Percentiles rank a stretch among this genome's conserved stretches.
Conservation (phyloP, 1,140 invertebrate species). For the Bombus polaris region DNA sequence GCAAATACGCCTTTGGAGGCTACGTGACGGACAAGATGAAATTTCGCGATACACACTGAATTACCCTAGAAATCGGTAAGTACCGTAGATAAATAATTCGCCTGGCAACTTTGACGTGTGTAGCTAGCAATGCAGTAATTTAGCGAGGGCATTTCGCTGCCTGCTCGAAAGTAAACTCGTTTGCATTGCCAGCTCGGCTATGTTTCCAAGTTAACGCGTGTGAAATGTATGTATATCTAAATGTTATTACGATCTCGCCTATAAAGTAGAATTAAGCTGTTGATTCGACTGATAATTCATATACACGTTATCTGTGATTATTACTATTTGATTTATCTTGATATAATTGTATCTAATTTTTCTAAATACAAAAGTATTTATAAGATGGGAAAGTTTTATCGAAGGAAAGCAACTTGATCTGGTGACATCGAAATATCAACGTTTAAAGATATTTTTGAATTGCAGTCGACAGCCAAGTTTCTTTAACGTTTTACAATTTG, state of each 20-base stretch:
- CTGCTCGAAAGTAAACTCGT: conserved; percentile 14
- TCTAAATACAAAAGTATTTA: too few species aligned
- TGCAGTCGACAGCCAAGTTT: too few species aligned
- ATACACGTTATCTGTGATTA: not conserved
- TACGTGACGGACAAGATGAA: conserved; percentile 37
- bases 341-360: too few species aligned
- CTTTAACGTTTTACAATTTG: too few species aligned
- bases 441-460: too few species aligned
- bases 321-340: too few species aligned
- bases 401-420: too few species aligned
- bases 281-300: not conserved
- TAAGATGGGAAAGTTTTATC: too few species aligned
- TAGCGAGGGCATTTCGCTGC: not conserved
- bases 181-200: not conserved
- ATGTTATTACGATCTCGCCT: not conserved
- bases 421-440: too few species aligned
- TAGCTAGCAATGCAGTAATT: conserved; percentile 11
- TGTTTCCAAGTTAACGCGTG: not conserved
- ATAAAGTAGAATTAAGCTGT: not conserved
- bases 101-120: not conserved
- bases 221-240: not conserved
- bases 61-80: not conserved
- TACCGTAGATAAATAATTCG: conserved; percentile 49
- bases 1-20: conserved; percentile 1
- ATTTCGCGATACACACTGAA: conserved; percentile 8